Evolutionary conservation across 2,797 vertebrate genomes (phyloP).

Genomic region (Periophthalmus magnuspinnatus): DNA sequence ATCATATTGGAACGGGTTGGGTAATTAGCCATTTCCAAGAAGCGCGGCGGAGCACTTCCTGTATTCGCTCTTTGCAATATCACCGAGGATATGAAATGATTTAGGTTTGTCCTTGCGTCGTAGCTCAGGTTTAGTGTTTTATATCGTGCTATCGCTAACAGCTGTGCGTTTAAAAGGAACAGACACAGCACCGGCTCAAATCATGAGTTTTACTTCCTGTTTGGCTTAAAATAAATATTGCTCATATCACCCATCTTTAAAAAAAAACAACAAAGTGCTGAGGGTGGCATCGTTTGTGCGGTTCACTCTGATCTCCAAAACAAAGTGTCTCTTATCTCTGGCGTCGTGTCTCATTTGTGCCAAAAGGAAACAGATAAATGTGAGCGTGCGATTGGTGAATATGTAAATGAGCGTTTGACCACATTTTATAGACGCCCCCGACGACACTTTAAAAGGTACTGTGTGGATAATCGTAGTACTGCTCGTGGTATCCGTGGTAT

Average conservation of each 20-base stretch:
- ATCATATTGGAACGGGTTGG: constrained; percentile 34
- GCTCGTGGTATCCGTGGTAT: too few species aligned
- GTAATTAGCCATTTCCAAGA: constrained; percentile 52
- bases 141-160: neutral
- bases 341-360: too few species aligned
- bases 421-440: neutral
- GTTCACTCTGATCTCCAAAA: constrained; percentile 1
- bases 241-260: constrained; percentile 29
- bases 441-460: neutral
- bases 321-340: neutral
- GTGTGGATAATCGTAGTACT: neutral
- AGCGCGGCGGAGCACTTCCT: constrained; percentile 27
- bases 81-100: too few species aligned
- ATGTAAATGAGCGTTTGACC: too few species aligned
- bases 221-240: constrained; percentile 38
- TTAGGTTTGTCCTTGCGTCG: too few species aligned
- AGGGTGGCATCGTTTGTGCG: constrained; percentile 23
- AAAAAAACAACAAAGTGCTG: constrained; percentile 57
- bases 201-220: constrained; percentile 47
- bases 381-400: neutral
- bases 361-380: too few species aligned
- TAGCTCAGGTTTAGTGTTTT: too few species aligned
- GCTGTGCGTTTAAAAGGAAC: neutral
- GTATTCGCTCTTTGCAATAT: neutral
- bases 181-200: constrained; percentile 15